Conservation (phyloP, 1,140 invertebrate genomes). For the Heterodera carotae region DNA sequence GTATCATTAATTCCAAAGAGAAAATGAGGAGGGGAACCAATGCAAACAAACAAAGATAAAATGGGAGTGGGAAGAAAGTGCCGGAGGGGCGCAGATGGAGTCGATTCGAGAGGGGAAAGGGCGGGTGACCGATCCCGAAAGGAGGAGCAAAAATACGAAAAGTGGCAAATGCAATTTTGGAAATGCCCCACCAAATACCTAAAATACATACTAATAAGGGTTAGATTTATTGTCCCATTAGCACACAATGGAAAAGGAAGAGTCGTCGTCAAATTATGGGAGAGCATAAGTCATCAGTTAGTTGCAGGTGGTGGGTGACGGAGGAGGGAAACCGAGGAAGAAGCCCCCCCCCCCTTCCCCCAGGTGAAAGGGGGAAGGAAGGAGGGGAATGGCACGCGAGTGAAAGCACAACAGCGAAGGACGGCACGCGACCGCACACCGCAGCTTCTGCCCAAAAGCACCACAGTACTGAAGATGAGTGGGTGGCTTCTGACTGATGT, state of each 20-base stretch:
- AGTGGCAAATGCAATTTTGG: neutral
- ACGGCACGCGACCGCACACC: neutral
- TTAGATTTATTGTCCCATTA: no score
- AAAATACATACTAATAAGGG: no score
- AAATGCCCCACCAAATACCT: neutral
- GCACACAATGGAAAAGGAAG: neutral
- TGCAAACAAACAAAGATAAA: neutral
- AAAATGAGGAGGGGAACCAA: neutral
- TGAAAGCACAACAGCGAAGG: neutral
- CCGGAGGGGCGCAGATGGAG: neutral
- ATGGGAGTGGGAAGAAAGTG: constrained; percentile 8
- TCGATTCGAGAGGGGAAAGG: neutral
- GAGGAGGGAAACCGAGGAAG: neutral
- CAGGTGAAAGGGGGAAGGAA: no score
- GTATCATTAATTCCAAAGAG: constrained; percentile 8
- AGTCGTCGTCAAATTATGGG: neutral
- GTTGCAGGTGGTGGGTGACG: neutral
- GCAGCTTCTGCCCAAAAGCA: neutral
- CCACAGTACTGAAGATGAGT: no score
- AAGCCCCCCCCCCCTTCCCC: no score
- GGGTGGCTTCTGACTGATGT: neutral
- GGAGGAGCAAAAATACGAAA: no score
- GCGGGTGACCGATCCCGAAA: no score
- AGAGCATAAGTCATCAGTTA: neutral
- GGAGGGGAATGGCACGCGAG: neutral